phyloP scores from a whole-genome alignment of 2,888 invertebrate species.

The Fabriciana adippe region DNA sequence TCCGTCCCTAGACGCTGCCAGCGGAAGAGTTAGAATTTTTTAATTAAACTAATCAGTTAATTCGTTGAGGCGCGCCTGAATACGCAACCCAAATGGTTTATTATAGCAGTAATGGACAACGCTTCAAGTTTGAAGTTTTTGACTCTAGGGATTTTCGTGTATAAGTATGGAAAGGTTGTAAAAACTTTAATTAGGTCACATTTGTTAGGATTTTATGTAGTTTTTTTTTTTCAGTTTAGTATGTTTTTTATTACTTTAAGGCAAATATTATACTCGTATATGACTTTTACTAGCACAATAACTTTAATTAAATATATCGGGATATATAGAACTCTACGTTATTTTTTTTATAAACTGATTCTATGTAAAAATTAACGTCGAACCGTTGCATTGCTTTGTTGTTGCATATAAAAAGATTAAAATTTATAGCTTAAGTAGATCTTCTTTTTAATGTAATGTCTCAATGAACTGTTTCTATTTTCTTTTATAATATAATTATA shows the following conservation, averaged over 20 bases:
- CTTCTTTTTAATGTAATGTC: too few species aligned
- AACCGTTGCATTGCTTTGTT: too few species aligned
- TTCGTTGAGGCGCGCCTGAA: slow-evolving; percentile 64
- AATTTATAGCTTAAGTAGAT: too few species aligned
- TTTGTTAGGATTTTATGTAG: slow-evolving; percentile 37
- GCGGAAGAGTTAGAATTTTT: slow-evolving; percentile 77
- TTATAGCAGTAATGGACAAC: slow-evolving; percentile 41
- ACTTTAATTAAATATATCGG: too few species aligned
- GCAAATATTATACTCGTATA: background rate
- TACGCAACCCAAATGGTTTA: slow-evolving; percentile 44
- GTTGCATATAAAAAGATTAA: too few species aligned
- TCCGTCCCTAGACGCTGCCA: slow-evolving; percentile 59
- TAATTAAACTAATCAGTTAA: slow-evolving; percentile 81
- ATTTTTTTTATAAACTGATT: too few species aligned
- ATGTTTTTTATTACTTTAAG: background rate
- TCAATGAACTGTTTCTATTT: too few species aligned
- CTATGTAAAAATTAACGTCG: too few species aligned
- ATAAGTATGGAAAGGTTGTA: slow-evolving; percentile 29
- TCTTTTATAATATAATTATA: too few species aligned
- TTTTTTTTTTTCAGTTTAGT: background rate
- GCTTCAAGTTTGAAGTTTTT: slow-evolving; percentile 38
- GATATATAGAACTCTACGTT: too few species aligned
- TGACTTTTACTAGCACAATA: too few species aligned
- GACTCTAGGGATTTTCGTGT: slow-evolving; percentile 34
- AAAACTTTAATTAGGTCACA: slow-evolving; percentile 37